Conservation (phyloP, 2,888 invertebrate species). For the Euphydryas editha region DNA sequence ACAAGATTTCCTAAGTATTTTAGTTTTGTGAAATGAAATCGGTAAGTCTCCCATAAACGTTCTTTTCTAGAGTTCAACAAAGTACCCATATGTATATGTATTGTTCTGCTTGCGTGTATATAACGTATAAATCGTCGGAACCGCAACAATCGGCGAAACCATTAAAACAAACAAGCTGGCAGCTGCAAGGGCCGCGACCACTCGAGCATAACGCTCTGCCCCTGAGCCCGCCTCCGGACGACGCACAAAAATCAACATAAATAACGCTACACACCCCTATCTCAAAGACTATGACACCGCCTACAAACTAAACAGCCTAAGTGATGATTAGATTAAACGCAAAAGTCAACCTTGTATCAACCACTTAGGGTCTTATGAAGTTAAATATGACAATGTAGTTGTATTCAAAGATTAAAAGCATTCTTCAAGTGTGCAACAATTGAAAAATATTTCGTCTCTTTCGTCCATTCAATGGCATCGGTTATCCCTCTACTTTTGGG, state of each 20-base stretch:
- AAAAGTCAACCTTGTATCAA: constrained; percentile 43
- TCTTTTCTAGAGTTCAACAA: constrained; percentile 43
- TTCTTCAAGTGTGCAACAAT: constrained; percentile 78
- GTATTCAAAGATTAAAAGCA: constrained; percentile 47
- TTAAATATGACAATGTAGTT: constrained; percentile 23
- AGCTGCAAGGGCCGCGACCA: constrained; percentile 71
- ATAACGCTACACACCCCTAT: constrained; percentile 84
- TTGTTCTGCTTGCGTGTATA: constrained; percentile 54
- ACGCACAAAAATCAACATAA: constrained; percentile 82
- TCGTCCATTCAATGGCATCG: constrained; percentile 73
- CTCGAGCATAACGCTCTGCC: constrained; percentile 74
- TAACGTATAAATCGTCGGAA: constrained; percentile 60
- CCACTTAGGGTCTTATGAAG: constrained; percentile 46
- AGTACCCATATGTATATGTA: constrained; percentile 46
- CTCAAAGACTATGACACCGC: constrained; percentile 71
- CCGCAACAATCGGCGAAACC: constrained; percentile 71
- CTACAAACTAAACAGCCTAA: constrained; percentile 47
- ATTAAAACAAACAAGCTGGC: constrained; percentile 78
- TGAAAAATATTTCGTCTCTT: constrained; percentile 83
- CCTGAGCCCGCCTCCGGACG: constrained; percentile 73
- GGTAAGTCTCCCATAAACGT: constrained; percentile 66
- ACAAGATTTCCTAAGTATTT: constrained; percentile 20
- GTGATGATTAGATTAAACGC: constrained; percentile 36
- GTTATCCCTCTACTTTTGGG: constrained; percentile 74
- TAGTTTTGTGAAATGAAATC: constrained; percentile 50